These are phyloP conservation scores for Gavia stellata DNA, from an alignment of 2,113 vertebrate species.

Conservation along the genomic window DNA sequence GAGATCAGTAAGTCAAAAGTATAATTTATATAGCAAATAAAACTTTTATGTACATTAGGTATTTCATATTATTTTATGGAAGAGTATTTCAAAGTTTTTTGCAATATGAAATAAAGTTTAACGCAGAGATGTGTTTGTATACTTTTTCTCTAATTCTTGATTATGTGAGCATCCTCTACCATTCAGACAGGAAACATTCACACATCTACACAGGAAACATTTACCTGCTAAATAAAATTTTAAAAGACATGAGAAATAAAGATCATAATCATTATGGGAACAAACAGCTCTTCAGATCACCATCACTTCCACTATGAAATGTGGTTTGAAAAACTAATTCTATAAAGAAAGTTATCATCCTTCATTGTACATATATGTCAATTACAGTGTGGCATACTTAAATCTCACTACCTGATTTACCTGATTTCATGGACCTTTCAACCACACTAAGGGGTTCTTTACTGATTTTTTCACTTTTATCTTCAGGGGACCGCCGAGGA, in stretches of 20 bases:
- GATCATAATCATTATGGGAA: background rate
- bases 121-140: background rate
- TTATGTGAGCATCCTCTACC: background rate
- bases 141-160: background rate
- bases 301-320: background rate
- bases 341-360: background rate
- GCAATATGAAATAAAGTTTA: background rate
- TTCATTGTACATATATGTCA: background rate
- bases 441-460: constrained; percentile 64
- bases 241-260: background rate
- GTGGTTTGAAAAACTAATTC: background rate
- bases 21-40: background rate
- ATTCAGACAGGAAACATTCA: background rate
- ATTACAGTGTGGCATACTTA: background rate
- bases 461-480: constrained; percentile 73
- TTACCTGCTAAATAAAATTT: background rate
- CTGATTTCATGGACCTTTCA: constrained; percentile 72
- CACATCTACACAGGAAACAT: background rate
- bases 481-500: constrained; percentile 71
- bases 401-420: constrained; percentile 70
- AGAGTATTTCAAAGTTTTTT: background rate
- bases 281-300: background rate
- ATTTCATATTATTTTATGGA: background rate
- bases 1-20: background rate
- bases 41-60: background rate